Percentiles rank a stretch among this genome's conserved stretches.
phyloP scores from a whole-genome alignment of 2,888 invertebrate species.

The Stenodera caucasica region DNA sequence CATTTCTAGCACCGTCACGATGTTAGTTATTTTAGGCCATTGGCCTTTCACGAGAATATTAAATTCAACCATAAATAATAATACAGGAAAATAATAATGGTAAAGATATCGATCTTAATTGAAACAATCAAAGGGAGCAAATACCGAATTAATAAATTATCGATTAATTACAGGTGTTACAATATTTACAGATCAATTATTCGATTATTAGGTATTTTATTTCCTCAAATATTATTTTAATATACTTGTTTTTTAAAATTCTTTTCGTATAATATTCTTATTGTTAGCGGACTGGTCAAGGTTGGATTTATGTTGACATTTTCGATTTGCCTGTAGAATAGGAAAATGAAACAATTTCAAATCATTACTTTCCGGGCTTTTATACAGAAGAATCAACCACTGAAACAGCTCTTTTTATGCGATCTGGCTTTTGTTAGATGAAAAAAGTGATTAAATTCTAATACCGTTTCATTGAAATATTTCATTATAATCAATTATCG shows the following conservation, averaged over 20 bases:
- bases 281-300: conserved; percentile 3
- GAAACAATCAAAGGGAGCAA: not conserved
- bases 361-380: not conserved
- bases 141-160: not conserved
- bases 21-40: conserved; percentile 6
- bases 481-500: not conserved
- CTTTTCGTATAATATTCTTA: too few species aligned
- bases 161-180: not conserved
- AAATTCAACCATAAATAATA: conserved; percentile 7
- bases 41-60: conserved; percentile 8
- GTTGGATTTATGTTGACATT: conserved; percentile 1
- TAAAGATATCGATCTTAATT: conserved; percentile 3
- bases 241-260: not conserved
- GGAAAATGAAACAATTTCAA: not conserved
- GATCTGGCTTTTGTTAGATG: not conserved
- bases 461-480: not conserved
- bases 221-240: not conserved
- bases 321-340: not conserved
- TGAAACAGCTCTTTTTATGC: not conserved
- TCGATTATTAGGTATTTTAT: not conserved
- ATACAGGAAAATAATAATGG: not conserved
- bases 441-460: not conserved
- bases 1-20: conserved; percentile 6
- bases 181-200: not conserved
- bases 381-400: not conserved